A percentile compares a stretch with the other conserved stretches of the same genome.
Evolutionary conservation across 2,888 invertebrate genomes (phyloP).

Genomic region (Halictus quadricinctus): DNA sequence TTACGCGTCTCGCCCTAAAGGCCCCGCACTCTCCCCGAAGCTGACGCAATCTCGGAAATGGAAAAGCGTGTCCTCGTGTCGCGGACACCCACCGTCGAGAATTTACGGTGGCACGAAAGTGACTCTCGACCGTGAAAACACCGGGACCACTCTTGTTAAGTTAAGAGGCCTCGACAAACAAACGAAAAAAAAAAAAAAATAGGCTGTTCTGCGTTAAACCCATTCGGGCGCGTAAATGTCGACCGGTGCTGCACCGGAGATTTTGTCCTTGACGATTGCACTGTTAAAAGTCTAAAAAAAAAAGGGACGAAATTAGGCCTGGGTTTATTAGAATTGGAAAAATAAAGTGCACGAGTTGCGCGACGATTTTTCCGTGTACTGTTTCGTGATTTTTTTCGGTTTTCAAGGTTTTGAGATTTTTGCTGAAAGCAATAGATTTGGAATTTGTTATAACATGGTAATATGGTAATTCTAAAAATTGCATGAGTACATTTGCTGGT

Average conservation of each 20-base stretch:
- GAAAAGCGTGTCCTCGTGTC: conserved; percentile 31
- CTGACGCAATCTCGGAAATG: conserved; percentile 29
- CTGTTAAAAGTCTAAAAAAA: background rate
- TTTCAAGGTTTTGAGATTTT: background rate
- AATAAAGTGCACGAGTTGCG: background rate
- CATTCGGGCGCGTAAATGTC: background rate
- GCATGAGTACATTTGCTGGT: no score
- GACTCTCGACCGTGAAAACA: conserved; percentile 39
- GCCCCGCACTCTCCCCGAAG: background rate
- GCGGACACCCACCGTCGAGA: conserved; percentile 14
- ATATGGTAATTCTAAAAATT: no score
- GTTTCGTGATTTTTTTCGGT: background rate
- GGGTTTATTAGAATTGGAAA: background rate
- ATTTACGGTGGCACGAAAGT: conserved; percentile 25
- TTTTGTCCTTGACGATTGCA: background rate
- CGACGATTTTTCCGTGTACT: background rate
- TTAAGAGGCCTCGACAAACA: background rate
- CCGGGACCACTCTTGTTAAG: background rate
- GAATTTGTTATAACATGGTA: no score
- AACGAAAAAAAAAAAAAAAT: background rate
- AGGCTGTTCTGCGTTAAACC: background rate
- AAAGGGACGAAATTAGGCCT: background rate
- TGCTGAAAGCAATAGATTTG: background rate
- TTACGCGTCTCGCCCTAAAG: background rate
- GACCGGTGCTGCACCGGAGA: background rate